Evolutionary conservation across 1,140 invertebrate genomes (phyloP), one percentile per base, ranked within the genome.

Genomic region (Ditylenchus dipsaci): DNA sequence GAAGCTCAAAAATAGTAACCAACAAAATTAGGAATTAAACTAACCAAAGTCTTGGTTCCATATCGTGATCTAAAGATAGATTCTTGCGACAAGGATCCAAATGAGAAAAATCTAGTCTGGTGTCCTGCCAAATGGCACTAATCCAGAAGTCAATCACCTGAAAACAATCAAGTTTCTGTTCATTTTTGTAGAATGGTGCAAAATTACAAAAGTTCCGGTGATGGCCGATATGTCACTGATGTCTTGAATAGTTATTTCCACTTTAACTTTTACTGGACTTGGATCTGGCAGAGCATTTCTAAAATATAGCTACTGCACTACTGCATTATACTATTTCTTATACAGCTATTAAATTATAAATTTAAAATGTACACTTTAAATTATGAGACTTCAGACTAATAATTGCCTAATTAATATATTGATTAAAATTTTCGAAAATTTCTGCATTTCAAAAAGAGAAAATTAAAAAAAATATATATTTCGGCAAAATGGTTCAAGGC

Each of bases 241-340:
- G 63, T 81, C 79, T 63, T 81, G 79, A 43, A 81, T 82, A 19
- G 79, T 81, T 21, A 81, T 81, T 63, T 81, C 79, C 23, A 81
- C 79, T 33, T 66, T 71, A 0, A 81, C 79, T 29, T 73, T 70
- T 1, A 81, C 79, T 11, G 79, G 79, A 1, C 76, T 49, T 26
- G 81, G 81, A 26, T 81, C 81, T 17, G 79, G 79, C n/a, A 81
- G 69, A 1, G 81, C 79, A 68, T 83, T 81, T 60, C 79, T 83
- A 43, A 67, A 76, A 61, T 56, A 21, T 26, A 47, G n/a, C n/a
- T n/a, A n/a, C n/a, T n/a, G n/a, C n/a, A n/a, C n/a, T n/a, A n/a
- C n/a, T n/a, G n/a, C n/a, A n/a, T n/a, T n/a, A n/a, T n/a, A n/a
- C n/a, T n/a, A n/a, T n/a, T n/a, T n/a, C n/a, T n/a, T n/a, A n/a